Evolutionary conservation across 2,888 invertebrate genomes (phyloP).

Genomic region (Perizoma affinitatum): DNA sequence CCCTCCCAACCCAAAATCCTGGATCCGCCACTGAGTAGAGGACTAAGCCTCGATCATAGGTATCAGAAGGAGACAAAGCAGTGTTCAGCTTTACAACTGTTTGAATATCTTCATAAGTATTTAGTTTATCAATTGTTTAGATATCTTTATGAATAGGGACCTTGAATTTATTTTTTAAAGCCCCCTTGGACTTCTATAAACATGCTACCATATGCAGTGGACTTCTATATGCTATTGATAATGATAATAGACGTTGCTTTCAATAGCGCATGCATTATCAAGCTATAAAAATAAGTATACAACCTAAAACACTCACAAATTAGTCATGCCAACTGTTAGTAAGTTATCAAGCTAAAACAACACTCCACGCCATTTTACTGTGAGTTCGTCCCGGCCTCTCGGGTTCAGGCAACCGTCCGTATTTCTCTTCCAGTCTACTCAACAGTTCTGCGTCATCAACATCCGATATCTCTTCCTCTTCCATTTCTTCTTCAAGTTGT

Average conservation of each 20-base stretch:
- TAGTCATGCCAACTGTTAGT: slow-evolving; percentile 61
- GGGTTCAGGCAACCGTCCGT: slow-evolving; percentile 86
- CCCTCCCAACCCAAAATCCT: too few species aligned
- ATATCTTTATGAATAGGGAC: too few species aligned
- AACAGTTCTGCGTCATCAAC: slow-evolving; percentile 89
- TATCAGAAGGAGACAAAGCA: too few species aligned
- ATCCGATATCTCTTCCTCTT: slow-evolving; percentile 84
- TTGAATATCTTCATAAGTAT: too few species aligned
- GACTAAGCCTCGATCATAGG: too few species aligned
- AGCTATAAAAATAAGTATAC: slow-evolving; percentile 3
- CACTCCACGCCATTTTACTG: slow-evolving; percentile 65
- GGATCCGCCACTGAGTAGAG: too few species aligned
- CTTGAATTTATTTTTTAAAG: too few species aligned
- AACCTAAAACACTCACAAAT: slow-evolving; percentile 66
- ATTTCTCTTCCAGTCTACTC: slow-evolving; percentile 88
- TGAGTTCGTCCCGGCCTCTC: slow-evolving; percentile 69
- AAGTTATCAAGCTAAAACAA: slow-evolving; percentile 52
- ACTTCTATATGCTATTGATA: background rate
- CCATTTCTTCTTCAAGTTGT: slow-evolving; percentile 78
- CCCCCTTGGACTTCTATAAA: too few species aligned
- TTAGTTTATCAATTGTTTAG: too few species aligned
- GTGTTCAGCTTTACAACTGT: too few species aligned
- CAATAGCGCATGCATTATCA: background rate
- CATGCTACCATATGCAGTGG: too few species aligned
- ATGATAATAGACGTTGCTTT: background rate